phyloP scores from a whole-genome alignment of 2,797 vertebrate species.

The Gadopsis marmoratus region DNA sequence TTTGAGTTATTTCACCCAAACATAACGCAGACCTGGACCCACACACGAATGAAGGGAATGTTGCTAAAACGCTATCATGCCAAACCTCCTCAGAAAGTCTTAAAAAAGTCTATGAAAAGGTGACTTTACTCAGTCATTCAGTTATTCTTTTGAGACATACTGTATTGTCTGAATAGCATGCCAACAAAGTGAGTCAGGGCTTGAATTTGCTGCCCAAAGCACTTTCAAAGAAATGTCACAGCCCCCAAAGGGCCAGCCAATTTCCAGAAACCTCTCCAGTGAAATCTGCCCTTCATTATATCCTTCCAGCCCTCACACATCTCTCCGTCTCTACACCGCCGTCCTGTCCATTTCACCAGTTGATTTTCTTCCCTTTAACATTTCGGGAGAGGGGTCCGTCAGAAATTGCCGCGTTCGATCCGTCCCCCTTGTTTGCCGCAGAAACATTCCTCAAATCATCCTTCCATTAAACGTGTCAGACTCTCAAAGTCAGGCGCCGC shows the following conservation, averaged over 20 bases:
- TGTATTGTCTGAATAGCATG: conserved; percentile 21
- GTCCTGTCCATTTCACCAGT: conserved; percentile 33
- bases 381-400: conserved; percentile 42
- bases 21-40: neutral
- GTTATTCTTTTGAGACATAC: conserved; percentile 27
- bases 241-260: conserved; percentile 64
- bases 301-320: conserved; percentile 23
- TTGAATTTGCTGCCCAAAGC: conserved; percentile 65
- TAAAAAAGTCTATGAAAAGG: conserved; percentile 17
- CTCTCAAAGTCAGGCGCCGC: conserved; percentile 54
- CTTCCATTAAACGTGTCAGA: conserved; percentile 41
- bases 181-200: conserved; percentile 62
- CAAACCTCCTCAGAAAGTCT: neutral
- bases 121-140: conserved; percentile 10
- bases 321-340: neutral
- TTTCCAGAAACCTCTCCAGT: conserved; percentile 59
- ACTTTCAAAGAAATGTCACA: conserved; percentile 75
- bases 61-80: neutral
- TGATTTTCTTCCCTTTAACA: conserved; percentile 52
- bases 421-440: conserved; percentile 32
- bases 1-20: neutral
- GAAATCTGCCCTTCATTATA: conserved; percentile 69
- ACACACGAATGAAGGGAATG: neutral
- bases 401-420: conserved; percentile 55
- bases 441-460: conserved; percentile 55